Conservation (phyloP, 1,140 invertebrate species). For the Reticulitermes speratus region DNA sequence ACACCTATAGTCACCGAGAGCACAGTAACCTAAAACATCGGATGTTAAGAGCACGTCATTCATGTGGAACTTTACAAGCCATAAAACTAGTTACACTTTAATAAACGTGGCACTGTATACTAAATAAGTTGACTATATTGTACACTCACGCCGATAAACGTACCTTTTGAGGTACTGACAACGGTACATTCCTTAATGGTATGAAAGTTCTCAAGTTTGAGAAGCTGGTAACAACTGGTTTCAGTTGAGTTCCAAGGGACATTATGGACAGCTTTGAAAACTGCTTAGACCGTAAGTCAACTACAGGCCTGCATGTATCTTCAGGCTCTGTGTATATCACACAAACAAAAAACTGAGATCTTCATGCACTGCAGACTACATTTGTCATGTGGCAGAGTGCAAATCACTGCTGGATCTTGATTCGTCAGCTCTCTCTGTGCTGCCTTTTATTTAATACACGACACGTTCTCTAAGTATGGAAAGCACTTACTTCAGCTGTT, state of each 20-base stretch:
- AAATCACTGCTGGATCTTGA: not conserved
- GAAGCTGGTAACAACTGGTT: slow-evolving; percentile 21
- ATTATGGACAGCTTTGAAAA: not conserved
- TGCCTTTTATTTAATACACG: not conserved
- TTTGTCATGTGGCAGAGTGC: not conserved
- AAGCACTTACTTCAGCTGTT: not conserved
- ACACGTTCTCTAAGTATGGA: not conserved
- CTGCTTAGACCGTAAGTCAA: not conserved
- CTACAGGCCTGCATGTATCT: not conserved
- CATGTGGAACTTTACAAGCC: not conserved
- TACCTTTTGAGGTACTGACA: slow-evolving; percentile 33
- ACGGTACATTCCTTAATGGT: slow-evolving; percentile 21
- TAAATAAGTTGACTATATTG: not conserved
- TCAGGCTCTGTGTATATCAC: not conserved
- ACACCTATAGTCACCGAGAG: slow-evolving; percentile 32
- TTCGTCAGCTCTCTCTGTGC: not conserved
- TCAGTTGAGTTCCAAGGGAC: slow-evolving; percentile 27
- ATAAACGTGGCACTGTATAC: not conserved
- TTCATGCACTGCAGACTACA: not conserved
- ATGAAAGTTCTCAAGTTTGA: slow-evolving; percentile 14
- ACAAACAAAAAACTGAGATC: not conserved
- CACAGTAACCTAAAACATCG: slow-evolving; percentile 32
- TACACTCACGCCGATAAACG: not conserved
- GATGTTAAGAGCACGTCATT: not conserved
- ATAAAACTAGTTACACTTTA: not conserved